Percentiles rank a stretch among this genome's conserved stretches.
Evolutionary conservation across 1,140 invertebrate species (phyloP).

Genomic region (Pachyrhynchus sulphureomaculatus): DNA sequence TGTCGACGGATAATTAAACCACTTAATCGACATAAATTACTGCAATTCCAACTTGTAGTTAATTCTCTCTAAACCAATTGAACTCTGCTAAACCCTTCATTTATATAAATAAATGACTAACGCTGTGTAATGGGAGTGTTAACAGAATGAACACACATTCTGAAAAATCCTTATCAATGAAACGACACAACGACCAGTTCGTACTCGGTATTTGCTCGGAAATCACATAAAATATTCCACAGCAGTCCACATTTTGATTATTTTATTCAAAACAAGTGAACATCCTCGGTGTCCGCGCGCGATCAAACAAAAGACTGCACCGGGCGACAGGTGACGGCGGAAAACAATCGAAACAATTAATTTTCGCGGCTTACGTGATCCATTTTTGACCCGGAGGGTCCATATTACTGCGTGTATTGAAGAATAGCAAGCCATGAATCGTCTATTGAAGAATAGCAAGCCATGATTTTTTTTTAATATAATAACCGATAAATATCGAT

Average conservation of each 20-base stretch:
- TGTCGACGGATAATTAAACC: slow-evolving; percentile 30
- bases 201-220: slow-evolving; percentile 11
- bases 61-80: slow-evolving; percentile 30
- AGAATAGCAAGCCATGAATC: no score
- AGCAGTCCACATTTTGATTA: not conserved
- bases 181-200: not conserved
- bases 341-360: not conserved
- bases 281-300: slow-evolving; percentile 1
- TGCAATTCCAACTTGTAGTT: slow-evolving; percentile 28
- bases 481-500: no score
- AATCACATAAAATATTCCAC: slow-evolving; percentile 9
- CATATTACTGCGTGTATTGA: no score
- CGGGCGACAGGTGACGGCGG: not conserved
- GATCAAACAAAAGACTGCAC: not conserved
- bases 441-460: no score
- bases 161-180: slow-evolving; percentile 31
- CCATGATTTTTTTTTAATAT: no score
- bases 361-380: not conserved
- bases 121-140: slow-evolving; percentile 24
- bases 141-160: slow-evolving; percentile 12
- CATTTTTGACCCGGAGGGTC: no score
- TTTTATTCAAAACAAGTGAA: slow-evolving; percentile 19
- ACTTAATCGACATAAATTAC: slow-evolving; percentile 32
- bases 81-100: slow-evolving; percentile 26
- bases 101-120: slow-evolving; percentile 34